Conservation (phyloP, 2,888 invertebrate species). For the Calliopum simillimum region DNA sequence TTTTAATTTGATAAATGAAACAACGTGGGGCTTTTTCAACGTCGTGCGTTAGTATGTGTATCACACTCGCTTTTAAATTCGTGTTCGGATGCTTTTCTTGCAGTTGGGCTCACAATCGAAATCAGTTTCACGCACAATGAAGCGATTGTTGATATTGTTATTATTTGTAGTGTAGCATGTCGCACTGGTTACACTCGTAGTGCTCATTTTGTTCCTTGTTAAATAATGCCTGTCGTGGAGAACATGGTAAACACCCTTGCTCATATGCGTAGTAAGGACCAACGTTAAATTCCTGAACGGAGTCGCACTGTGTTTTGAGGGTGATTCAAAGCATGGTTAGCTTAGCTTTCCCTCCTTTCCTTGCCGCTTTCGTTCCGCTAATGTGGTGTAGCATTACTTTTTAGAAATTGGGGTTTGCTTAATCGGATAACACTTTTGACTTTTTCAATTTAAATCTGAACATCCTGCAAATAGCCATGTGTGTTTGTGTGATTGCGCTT, state of each 20-base stretch:
- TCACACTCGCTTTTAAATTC: slow-evolving; percentile 47
- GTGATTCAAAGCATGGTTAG: neutral
- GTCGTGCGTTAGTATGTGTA: slow-evolving; percentile 23
- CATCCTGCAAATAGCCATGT: slow-evolving; percentile 11
- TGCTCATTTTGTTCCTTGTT: slow-evolving; percentile 5
- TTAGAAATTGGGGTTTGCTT: slow-evolving; percentile 3
- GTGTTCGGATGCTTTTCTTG: slow-evolving; percentile 1
- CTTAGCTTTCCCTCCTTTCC: too few species aligned
- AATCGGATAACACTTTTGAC: slow-evolving; percentile 27
- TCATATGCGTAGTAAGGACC: neutral
- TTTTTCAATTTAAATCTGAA: slow-evolving; percentile 22
- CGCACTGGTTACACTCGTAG: slow-evolving; percentile 2
- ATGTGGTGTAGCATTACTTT: neutral
- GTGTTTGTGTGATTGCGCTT: neutral
- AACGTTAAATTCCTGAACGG: neutral
- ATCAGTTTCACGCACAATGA: slow-evolving; percentile 40
- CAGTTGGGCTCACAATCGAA: slow-evolving; percentile 8
- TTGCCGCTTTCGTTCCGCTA: neutral
- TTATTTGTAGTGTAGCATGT: slow-evolving; percentile 39
- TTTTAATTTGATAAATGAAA: too few species aligned
- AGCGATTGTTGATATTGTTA: slow-evolving; percentile 47
- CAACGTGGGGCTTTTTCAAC: too few species aligned
- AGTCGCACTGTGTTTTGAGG: neutral
- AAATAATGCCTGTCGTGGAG: slow-evolving; percentile 20
- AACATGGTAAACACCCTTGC: slow-evolving; percentile 20